Evolutionary conservation across 2,113 vertebrate species (phyloP), one percentile per base, ranked within the genome.

Genomic region (Microtus oregoni): DNA sequence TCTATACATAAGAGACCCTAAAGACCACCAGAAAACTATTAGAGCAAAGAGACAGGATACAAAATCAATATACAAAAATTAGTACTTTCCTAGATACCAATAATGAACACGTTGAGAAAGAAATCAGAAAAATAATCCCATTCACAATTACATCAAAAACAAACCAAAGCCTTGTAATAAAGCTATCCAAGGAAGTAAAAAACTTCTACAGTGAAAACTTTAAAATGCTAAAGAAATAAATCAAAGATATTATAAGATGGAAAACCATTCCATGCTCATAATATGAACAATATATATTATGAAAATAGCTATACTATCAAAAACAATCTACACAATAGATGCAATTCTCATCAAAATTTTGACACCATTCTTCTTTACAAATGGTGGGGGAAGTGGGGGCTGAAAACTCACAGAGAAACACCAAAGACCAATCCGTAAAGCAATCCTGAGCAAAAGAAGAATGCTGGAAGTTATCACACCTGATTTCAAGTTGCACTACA

Each of bases 111-210:
- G 9, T 32, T 67, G 82, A 38, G 20, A 6, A 61, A 83, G 24
- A 83, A 30, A 85, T 65, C 26, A 86, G 41, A 86, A 85, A 85
- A 85, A 86, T 67, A 67, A 86, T 67, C 8, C 82, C 61, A 65
- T 65, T 67, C 26, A 47, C 38, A 67, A 86, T 20, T 65, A 65
- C 26, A 11, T 85, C 63, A 41, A 83, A 41, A 63, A 28, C 20
- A 20, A 82, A n/a, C 32, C 28, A 85, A 86, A 67, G 41, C 63
- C 28, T 86, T 67, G 2, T 20, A 86, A 86, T 67, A 86, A 67
- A 12, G 28, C 14, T 86, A 85, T 38, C 8, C 26, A 67, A 86
- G 63, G 9, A 81, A 58, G 78, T 44, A 41, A 65, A 85, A 28
- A 50, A 47, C 58, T 41, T 85, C n/a, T 65, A 85, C n/a, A 63